phyloP scores from a whole-genome alignment of 2,113 vertebrate genomes.

The Aviceda subcristata region DNA sequence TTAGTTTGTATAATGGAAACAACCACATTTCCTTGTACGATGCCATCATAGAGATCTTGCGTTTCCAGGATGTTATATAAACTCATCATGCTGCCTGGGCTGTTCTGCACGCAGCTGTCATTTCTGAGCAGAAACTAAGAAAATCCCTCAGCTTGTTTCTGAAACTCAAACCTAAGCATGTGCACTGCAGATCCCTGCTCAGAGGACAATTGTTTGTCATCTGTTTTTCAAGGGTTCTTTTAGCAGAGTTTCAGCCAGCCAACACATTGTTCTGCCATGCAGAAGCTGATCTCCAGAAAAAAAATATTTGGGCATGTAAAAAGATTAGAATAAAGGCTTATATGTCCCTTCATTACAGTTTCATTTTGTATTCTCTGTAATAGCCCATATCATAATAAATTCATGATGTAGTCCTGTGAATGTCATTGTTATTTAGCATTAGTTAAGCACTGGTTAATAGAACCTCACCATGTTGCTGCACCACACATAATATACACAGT shows the following conservation, averaged over 20 bases:
- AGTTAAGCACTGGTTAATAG: constrained; percentile 46
- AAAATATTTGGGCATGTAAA: not conserved
- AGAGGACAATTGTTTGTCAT: not conserved
- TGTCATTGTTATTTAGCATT: constrained; percentile 65
- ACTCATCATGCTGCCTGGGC: not conserved
- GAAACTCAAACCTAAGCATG: not conserved
- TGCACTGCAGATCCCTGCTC: not conserved
- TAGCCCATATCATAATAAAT: constrained; percentile 62
- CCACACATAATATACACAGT: not conserved
- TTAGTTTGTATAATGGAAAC: not conserved
- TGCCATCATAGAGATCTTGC: not conserved
- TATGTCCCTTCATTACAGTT: constrained; percentile 15
- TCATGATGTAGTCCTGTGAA: constrained; percentile 56
- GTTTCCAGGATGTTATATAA: not conserved
- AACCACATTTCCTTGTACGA: not conserved
- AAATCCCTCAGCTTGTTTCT: constrained; percentile 5
- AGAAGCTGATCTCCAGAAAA: constrained; percentile 31
- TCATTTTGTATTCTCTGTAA: constrained; percentile 58
- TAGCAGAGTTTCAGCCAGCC: not conserved
- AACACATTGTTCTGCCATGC: not conserved
- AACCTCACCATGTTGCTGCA: not conserved
- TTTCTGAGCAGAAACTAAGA: constrained; percentile 18
- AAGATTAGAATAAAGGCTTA: constrained; percentile 1
- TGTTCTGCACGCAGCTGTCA: not conserved
- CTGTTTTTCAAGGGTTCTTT: constrained; percentile 19